These are phyloP conservation scores for Oscheius sp. DNA, from an alignment of 2,888 invertebrate genomes.

Conservation along the genomic window DNA sequence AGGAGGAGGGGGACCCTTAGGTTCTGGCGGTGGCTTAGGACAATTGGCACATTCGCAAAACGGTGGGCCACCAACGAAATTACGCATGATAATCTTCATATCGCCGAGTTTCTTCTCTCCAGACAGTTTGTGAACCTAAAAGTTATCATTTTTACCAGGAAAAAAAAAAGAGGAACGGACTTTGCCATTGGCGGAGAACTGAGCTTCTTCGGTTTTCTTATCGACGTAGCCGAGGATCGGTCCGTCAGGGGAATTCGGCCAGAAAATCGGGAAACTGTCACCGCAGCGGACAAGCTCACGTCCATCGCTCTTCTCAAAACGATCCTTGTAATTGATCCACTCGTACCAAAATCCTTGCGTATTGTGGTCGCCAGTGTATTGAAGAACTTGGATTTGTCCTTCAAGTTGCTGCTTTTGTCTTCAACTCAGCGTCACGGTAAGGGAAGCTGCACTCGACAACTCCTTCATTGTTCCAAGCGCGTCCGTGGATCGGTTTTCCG, in stretches of 20 bases:
- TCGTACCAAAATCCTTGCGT: conserved; percentile 61
- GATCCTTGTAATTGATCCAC: conserved; percentile 62
- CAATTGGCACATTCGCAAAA: conserved; percentile 24
- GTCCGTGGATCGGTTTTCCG: conserved; percentile 62
- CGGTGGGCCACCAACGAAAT: conserved; percentile 54
- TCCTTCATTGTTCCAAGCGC: conserved; percentile 66
- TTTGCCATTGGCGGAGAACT: conserved; percentile 50
- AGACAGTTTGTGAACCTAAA: conserved; percentile 45
- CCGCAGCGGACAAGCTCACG: conserved; percentile 50
- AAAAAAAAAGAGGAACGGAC: conserved; percentile 14
- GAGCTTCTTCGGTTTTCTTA: conserved; percentile 58
- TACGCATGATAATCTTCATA: conserved; percentile 67
- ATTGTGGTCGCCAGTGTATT: conserved; percentile 57
- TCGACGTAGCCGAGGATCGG: conserved; percentile 50
- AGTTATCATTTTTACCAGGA: conserved; percentile 23
- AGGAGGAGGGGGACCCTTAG: conserved; percentile 19
- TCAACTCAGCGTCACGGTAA: conserved; percentile 60
- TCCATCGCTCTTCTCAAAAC: conserved; percentile 54
- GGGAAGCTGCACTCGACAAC: conserved; percentile 69
- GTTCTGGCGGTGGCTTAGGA: conserved; percentile 15
- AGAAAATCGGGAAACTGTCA: conserved; percentile 58
- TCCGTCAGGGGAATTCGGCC: conserved; percentile 45
- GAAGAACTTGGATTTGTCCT: conserved; percentile 43
- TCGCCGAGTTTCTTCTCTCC: conserved; percentile 55
- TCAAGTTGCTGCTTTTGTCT: conserved; percentile 47